Evolutionary conservation across 2,113 vertebrate species (phyloP), one percentile per base, ranked within the genome.

Genomic region (Dissostichus mawsoni): DNA sequence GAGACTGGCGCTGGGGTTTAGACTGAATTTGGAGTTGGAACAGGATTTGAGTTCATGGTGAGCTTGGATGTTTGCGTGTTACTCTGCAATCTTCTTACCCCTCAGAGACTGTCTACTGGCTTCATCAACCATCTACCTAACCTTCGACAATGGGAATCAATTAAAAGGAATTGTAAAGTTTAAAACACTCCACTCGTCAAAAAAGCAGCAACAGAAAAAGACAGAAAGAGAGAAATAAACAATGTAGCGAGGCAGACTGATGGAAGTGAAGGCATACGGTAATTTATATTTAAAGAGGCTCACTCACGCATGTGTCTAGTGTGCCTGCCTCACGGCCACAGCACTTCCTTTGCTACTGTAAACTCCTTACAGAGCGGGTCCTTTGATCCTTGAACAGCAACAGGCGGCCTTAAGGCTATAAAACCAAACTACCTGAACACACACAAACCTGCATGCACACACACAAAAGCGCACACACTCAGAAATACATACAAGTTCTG

Each of bases 271-370:
- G 70, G 56, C 74, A 50, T 29, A 47, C 51, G 59, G 64, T 80
- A 63, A 74, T 67, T 81, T 74, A 78, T 45, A 78, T 75, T 88
- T 89, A 89, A 92, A 86, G 80, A 90, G 83, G 23, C 57, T 87
- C 51, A 84, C 90, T 89, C 90, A 92, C 83, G 82, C 87, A 86
- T 70, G 86, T 74, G 86, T 74, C 81, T 74, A 45, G 65, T 71
- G 74, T 45, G 36, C 33, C 75, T 90, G 87, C 82, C 91, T 91
- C 76, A 85, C 70, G 73, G 90, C 86, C 89, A 89, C 76, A 56
- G 68, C 82, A 84, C 84, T 90, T 89, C 88, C 87, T 81, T 47
- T 75, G 80, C 89, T 91, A 89, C 91, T 91, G 90, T 85, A 87
- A 92, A 91, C 80, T 76, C 53, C 70, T 81, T 69, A 83, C 86